These are phyloP conservation scores for Daboia siamensis DNA, from an alignment of 2,113 vertebrate genomes.

Conservation along the genomic window DNA sequence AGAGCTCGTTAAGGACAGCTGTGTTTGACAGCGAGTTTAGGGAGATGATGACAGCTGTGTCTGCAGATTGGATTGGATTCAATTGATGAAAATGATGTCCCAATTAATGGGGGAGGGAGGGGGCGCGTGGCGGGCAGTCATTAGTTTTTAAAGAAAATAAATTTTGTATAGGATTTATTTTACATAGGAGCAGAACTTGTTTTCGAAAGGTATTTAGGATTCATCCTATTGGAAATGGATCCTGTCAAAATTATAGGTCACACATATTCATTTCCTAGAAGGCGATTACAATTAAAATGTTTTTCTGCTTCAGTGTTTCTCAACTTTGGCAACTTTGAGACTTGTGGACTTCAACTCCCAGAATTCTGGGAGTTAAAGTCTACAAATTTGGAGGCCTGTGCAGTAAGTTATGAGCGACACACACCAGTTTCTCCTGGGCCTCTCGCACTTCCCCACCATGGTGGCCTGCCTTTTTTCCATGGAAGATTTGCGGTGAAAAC, in stretches of 20 bases:
- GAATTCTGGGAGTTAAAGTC: background rate
- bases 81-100: background rate
- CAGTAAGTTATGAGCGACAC: constrained; percentile 73
- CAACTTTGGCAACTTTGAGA: background rate
- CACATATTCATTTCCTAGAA: background rate
- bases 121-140: background rate
- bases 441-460: constrained; percentile 73
- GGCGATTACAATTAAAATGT: background rate
- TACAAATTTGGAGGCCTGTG: no score
- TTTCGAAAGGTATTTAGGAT: background rate
- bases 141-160: background rate
- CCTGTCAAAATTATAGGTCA: background rate
- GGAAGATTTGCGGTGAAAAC: no score
- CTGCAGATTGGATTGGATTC: background rate
- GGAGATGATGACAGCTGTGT: no score
- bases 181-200: background rate
- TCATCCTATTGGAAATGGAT: background rate
- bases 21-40: background rate
- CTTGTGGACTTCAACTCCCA: background rate
- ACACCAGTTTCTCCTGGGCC: constrained; percentile 73
- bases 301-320: background rate
- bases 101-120: background rate
- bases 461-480: constrained; percentile 41
- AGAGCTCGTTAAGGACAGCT: background rate
- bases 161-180: background rate